Evolutionary conservation across 2,797 vertebrate species (phyloP).

Genomic region (Glyptemys insculpta): DNA sequence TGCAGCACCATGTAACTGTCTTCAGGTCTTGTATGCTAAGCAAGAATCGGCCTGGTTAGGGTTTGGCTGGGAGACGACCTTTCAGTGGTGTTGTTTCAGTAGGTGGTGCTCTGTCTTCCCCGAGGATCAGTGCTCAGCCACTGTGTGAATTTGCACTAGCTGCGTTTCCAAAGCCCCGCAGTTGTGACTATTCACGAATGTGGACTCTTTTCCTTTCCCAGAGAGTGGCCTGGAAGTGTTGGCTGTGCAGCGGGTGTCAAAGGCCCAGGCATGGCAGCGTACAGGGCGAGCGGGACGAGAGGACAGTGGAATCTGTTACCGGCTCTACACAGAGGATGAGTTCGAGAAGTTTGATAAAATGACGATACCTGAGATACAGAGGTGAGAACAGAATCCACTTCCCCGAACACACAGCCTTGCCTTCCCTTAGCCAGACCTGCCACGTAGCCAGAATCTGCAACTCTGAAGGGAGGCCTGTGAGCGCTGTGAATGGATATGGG

Average conservation of each 20-base stretch:
- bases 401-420: background rate
- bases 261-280: conserved; percentile 98
- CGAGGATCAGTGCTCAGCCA: background rate
- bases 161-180: background rate
- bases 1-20: background rate
- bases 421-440: background rate
- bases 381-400: conserved; percentile 79
- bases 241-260: conserved; percentile 94
- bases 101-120: background rate
- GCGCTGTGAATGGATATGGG: background rate
- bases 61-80: background rate
- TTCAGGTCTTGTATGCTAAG: background rate
- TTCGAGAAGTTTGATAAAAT: conserved; percentile 92
- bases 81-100: background rate
- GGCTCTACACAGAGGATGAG: conserved; percentile 95
- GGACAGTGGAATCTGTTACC: conserved; percentile 91
- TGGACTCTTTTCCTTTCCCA: conserved; percentile 54
- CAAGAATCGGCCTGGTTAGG: background rate
- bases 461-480: background rate
- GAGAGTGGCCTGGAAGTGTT: conserved; percentile 94
- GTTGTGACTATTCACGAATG: accelerated
- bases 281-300: conserved; percentile 93
- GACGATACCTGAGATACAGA: conserved; percentile 97
- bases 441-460: background rate
- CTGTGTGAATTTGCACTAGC: background rate